Evolutionary conservation across 2,113 vertebrate species (phyloP).

Genomic region (Syngnathus scovelli): DNA sequence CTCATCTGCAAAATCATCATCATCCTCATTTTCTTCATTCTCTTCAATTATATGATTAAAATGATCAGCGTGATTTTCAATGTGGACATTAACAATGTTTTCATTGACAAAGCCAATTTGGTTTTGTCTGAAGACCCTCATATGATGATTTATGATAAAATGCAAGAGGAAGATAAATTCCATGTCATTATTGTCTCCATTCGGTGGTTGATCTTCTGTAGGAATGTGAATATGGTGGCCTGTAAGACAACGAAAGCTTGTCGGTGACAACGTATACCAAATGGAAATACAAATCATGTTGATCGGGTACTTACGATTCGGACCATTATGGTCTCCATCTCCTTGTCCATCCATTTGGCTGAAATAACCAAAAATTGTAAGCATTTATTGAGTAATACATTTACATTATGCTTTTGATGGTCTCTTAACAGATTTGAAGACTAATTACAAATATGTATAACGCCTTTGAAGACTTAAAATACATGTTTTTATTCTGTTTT

Average conservation of each 20-base stretch:
- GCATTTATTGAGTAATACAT: not conserved
- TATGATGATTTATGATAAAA: constrained; percentile 10
- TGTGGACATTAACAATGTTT: constrained; percentile 3
- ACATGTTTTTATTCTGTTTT: not conserved
- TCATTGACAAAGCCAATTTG: constrained; percentile 9
- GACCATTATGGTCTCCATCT: constrained; percentile 10
- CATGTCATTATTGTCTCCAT: constrained; percentile 9
- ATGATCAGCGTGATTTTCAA: not conserved
- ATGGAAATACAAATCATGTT: not conserved
- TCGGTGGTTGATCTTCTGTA: constrained; percentile 9
- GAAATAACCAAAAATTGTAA: not conserved
- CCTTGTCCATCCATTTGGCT: constrained; percentile 8
- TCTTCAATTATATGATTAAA: not conserved
- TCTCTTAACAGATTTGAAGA: not conserved
- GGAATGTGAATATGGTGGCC: constrained; percentile 9
- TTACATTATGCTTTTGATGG: not conserved
- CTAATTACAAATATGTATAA: not conserved
- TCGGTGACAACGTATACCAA: not conserved
- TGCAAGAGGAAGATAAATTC: constrained; percentile 13
- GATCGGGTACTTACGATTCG: constrained; percentile 3
- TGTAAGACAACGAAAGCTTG: not conserved
- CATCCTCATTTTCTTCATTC: constrained; percentile 1
- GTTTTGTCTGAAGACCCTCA: constrained; percentile 9
- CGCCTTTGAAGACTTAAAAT: not conserved
- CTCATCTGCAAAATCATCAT: not conserved